Evolutionary conservation across 2,888 invertebrate species (phyloP), one percentile per base, ranked within the genome.

Genomic region (Leptopilina syphax): DNA sequence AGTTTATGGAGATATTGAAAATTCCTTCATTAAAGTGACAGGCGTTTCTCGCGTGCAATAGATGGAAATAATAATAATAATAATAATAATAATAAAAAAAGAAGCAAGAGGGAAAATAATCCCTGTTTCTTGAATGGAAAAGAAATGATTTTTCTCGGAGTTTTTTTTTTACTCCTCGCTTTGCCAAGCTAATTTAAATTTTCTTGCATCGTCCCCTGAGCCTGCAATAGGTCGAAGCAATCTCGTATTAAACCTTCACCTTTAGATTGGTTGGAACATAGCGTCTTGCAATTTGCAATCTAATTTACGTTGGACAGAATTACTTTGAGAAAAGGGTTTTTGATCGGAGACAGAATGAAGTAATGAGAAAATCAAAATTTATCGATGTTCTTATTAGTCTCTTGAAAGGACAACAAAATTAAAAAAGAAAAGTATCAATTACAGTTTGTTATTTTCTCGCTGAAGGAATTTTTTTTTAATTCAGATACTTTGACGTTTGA

Each of bases 161-260:
- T 13, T 50, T 66, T 70, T 24, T 34, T 47, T 73, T 27, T n/a
- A 57, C 41, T 57, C 57, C 13, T 34, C 34, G 57, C 73, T 50
- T 57, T 44, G 8, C 68, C 47, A 73, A 50, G 73, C 57, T 73
- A 73, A 73, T 73, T 73, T 73, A 34, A 73, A 73, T 73, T 57
- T 73, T 73, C 73, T 73, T 57, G 73, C 73, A 73, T 34, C 73
- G 73, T 73, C 73, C 57, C 57, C 57, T 57, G 73, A 73, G 57
- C 9, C 73, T 73, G 73, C 73, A 57, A 73, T 73, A 73, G 73
- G 54, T 73, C 73, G 73, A 73, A 73, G 73, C 73, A 73, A 57
- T 73, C 73, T 73, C 34, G 57, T 41, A 73, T 57, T 73, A 73
- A 57, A 73, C 73, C 57, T 73, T 57, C 73, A 73, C 73, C 73